phyloP scores from a whole-genome alignment of 2,888 invertebrate genomes.

The Drosophila seclusa region DNA sequence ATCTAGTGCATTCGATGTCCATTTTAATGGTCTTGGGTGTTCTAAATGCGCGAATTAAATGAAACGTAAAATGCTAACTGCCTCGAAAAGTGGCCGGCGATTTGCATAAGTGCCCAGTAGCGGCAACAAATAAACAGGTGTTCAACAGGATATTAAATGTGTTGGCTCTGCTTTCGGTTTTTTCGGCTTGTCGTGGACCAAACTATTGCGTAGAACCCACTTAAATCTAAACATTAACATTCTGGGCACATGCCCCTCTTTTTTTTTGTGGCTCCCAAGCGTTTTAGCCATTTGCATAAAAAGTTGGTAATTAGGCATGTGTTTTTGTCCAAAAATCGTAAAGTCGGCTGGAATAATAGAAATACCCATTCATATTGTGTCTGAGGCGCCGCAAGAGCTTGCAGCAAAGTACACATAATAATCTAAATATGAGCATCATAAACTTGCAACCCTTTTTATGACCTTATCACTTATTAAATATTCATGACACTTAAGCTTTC shows the following conservation, averaged over 20 bases:
- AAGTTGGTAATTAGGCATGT: conserved; percentile 53
- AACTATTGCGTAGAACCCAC: conserved; percentile 62
- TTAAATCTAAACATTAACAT: conserved; percentile 53
- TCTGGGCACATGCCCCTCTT: conserved; percentile 41
- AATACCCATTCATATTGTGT: conserved; percentile 11
- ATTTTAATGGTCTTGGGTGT: conserved; percentile 73
- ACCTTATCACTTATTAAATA: conserved; percentile 24
- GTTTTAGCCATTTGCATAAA: conserved; percentile 55
- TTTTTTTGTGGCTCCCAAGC: conserved; percentile 24
- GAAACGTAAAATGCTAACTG: conserved; percentile 61
- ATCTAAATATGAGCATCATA: background rate
- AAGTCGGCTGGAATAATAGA: conserved; percentile 23
- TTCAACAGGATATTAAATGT: conserved; percentile 73
- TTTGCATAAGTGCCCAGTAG: conserved; percentile 62
- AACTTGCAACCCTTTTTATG: background rate
- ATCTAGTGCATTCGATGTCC: conserved; percentile 55
- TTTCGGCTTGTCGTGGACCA: conserved; percentile 9
- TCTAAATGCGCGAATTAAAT: conserved; percentile 69
- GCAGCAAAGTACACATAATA: background rate
- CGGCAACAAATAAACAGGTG: conserved; percentile 67
- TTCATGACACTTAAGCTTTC: conserved; percentile 49
- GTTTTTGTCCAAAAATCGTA: conserved; percentile 42
- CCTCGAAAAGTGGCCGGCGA: conserved; percentile 38
- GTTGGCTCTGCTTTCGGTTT: conserved; percentile 7
- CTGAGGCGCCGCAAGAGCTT: conserved; percentile 15